Percentiles rank a stretch among this genome's conserved stretches.
Evolutionary conservation across 2,888 invertebrate species (phyloP).

Genomic region (Polietes domitor): DNA sequence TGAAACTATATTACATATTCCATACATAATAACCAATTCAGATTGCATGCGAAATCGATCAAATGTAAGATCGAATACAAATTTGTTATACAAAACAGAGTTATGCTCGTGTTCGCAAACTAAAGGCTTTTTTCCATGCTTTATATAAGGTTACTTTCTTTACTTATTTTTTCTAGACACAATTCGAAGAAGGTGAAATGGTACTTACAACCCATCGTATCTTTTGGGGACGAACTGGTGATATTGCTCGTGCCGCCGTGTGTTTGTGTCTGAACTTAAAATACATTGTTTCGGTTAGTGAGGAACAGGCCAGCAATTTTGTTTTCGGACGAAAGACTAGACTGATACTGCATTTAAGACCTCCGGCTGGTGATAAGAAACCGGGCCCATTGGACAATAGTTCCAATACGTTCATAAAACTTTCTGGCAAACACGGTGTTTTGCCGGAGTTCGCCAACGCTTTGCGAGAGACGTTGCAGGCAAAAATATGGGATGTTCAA

Average conservation of each 20-base stretch:
- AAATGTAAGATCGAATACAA: too few species aligned
- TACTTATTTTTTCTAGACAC: constrained; percentile 83
- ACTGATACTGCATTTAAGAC: constrained; percentile 88
- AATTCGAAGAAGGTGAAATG: constrained; percentile 91
- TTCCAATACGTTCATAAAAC: constrained; percentile 87
- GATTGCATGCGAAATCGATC: too few species aligned
- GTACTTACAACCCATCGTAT: constrained; percentile 92
- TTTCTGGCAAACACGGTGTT: constrained; percentile 93
- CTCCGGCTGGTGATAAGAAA: constrained; percentile 84
- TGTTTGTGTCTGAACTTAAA: constrained; percentile 87
- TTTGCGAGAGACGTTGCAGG: constrained; percentile 84
- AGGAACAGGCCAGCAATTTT: constrained; percentile 90
- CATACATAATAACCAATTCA: too few species aligned
- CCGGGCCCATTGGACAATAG: constrained; percentile 90
- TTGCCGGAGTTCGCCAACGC: constrained; percentile 84
- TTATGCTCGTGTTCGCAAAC: too few species aligned
- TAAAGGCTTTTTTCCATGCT: too few species aligned
- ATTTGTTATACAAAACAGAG: too few species aligned
- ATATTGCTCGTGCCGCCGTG: constrained; percentile 86
- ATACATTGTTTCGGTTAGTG: constrained; percentile 89
- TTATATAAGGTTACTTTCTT: too few species aligned
- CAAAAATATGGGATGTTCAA: constrained; percentile 85
- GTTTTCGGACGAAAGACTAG: constrained; percentile 91
- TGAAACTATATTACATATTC: too few species aligned
- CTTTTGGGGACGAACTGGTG: constrained; percentile 90